Conservation (phyloP, 2,113 vertebrate species). For the Gulo gulo region DNA sequence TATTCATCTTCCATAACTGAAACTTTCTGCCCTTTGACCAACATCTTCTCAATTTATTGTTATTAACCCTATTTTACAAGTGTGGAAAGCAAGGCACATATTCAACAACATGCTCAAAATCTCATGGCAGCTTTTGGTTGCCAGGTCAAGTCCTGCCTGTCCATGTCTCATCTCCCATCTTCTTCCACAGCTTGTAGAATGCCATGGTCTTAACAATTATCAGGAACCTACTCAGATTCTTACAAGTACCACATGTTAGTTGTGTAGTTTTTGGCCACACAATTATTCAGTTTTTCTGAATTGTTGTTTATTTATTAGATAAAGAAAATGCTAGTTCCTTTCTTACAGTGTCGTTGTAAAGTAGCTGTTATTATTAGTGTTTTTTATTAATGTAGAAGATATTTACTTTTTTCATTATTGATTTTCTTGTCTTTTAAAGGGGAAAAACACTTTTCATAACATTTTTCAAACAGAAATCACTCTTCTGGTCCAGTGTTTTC, state of each 20-base stretch:
- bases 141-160: background rate
- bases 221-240: background rate
- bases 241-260: background rate
- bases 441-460: background rate
- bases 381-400: background rate
- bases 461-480: background rate
- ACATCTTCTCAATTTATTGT: background rate
- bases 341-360: background rate
- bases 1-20: background rate
- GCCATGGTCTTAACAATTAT: rapidly evolving
- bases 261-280: background rate
- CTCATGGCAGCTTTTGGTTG: background rate
- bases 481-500: background rate
- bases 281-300: background rate
- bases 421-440: background rate
- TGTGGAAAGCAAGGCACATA: background rate
- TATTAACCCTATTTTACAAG: background rate
- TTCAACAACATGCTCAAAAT: background rate
- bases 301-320: background rate
- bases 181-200: rapidly evolving
- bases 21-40: background rate
- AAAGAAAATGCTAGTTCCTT: background rate
- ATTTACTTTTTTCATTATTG: background rate
- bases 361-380: background rate
- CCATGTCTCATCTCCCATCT: background rate